Evolutionary conservation across 2,888 invertebrate species (phyloP).

Genomic region (Cyclophora albipunctata): DNA sequence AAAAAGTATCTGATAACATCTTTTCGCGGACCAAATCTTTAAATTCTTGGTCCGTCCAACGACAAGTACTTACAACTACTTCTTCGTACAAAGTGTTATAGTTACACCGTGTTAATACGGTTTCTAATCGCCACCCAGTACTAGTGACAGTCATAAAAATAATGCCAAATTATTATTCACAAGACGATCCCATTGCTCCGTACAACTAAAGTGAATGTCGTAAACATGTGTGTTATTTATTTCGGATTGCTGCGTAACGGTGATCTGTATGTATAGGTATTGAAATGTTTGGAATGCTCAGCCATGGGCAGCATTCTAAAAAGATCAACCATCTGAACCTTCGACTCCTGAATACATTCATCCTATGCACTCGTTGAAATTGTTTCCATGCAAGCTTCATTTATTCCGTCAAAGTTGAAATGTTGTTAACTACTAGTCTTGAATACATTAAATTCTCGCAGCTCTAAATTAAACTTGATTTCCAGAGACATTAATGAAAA

Average conservation of each 20-base stretch:
- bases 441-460: conserved; percentile 27
- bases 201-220: conserved; percentile 31
- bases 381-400: no score
- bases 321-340: conserved; percentile 20
- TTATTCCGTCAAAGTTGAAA: no score
- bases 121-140: no score
- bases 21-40: no score
- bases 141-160: no score
- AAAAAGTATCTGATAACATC: neutral
- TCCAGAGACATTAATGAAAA: conserved; percentile 43
- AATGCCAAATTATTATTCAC: conserved; percentile 41
- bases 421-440: conserved; percentile 10
- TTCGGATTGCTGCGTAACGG: conserved; percentile 57
- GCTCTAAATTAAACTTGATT: conserved; percentile 49
- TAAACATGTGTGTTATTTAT: conserved; percentile 52
- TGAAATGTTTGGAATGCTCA: conserved; percentile 38
- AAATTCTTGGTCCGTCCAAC: no score
- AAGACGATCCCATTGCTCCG: conserved; percentile 34
- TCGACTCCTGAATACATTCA: conserved; percentile 10
- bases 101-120: no score
- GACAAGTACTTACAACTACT: no score
- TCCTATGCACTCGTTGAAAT: neutral
- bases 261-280: conserved; percentile 32
- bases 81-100: no score
- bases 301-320: conserved; percentile 31